Evolutionary conservation across 2,888 invertebrate species (phyloP).

Genomic region (Phaedon cochleariae): DNA sequence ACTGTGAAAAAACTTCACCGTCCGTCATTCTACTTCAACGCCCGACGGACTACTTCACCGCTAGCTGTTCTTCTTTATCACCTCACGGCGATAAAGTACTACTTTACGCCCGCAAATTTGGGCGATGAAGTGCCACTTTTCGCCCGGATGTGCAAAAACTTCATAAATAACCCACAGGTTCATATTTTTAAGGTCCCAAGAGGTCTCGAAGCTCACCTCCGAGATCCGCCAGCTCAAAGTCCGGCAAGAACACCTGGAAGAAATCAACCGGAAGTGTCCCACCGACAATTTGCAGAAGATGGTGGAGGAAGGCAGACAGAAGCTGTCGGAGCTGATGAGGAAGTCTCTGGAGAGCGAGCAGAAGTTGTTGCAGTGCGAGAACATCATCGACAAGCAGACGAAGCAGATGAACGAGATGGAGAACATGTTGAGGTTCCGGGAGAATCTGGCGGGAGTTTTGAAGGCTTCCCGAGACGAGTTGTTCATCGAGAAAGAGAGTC

Average conservation of each 20-base stretch:
- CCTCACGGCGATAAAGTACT: no score
- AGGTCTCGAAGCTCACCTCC: slow-evolving; percentile 48
- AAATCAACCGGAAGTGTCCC: slow-evolving; percentile 47
- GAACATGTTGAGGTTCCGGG: slow-evolving; percentile 69
- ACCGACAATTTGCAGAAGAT: slow-evolving; percentile 53
- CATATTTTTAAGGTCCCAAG: slow-evolving; percentile 44
- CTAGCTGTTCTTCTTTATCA: no score
- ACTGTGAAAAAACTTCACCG: no score
- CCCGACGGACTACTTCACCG: no score
- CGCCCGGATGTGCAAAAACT: no score
- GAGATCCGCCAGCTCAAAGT: slow-evolving; percentile 52
- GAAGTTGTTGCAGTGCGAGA: slow-evolving; percentile 65
- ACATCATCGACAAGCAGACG: slow-evolving; percentile 68
- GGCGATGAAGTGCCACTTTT: no score
- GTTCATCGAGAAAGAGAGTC: slow-evolving; percentile 64
- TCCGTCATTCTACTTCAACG: no score
- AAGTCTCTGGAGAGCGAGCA: slow-evolving; percentile 55
- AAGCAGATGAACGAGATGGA: slow-evolving; percentile 70
- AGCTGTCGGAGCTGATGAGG: slow-evolving; percentile 49
- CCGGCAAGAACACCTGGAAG: slow-evolving; percentile 48
- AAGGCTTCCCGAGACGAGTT: slow-evolving; percentile 66
- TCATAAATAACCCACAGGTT: slow-evolving; percentile 29
- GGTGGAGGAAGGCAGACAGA: slow-evolving; percentile 54
- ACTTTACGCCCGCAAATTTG: no score
- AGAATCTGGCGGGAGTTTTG: slow-evolving; percentile 69